Evolutionary conservation across 2,797 vertebrate species (phyloP).

Genomic region (Scyliorhinus canicula): DNA sequence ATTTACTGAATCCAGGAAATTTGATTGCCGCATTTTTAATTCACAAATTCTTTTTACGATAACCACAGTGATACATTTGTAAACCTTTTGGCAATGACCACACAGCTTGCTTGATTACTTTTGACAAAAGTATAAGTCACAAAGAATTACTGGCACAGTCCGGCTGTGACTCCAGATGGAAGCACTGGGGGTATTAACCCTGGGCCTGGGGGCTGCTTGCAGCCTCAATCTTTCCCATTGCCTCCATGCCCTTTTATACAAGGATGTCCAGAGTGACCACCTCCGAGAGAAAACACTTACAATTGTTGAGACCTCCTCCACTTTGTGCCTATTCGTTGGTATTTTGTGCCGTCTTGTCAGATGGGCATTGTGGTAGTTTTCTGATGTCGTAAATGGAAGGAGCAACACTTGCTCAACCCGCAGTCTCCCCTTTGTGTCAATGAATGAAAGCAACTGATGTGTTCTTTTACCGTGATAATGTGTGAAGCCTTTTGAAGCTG

Average conservation of each 20-base stretch:
- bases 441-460: background rate
- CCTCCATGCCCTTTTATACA: background rate
- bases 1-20: background rate
- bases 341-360: background rate
- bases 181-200: too few species aligned
- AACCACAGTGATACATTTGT: background rate
- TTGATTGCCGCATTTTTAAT: background rate
- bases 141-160: background rate
- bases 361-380: background rate
- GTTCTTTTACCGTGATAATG: background rate
- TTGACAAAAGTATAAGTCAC: background rate
- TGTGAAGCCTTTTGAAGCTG: background rate
- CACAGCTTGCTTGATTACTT: background rate
- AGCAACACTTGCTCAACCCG: background rate
- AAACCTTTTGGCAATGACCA: background rate
- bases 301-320: background rate
- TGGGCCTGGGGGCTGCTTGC: background rate
- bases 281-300: background rate
- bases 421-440: background rate
- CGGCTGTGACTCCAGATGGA: background rate
- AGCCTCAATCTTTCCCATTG: background rate
- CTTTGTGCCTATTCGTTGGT: background rate
- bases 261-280: background rate
- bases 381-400: background rate
- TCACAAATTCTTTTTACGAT: background rate